Conservation (phyloP, 2,113 vertebrate genomes). For the Eublepharis macularius region DNA sequence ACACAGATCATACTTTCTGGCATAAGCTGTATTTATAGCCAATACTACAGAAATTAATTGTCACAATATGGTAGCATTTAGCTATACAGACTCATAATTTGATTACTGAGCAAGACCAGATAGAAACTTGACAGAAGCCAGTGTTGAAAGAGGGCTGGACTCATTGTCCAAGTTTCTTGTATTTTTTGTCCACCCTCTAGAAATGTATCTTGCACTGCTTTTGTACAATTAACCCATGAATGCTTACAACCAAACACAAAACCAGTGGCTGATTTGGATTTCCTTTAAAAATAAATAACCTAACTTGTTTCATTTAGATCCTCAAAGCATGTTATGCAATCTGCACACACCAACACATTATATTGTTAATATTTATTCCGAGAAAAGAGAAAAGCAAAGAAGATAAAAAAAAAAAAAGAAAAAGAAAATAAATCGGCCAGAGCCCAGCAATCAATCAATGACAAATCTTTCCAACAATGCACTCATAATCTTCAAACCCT, state of each 20-base stretch:
- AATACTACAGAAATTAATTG: not conserved
- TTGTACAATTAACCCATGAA: not conserved
- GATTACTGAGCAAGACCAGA: not conserved
- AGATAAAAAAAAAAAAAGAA: not conserved
- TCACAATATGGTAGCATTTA: constrained; percentile 15
- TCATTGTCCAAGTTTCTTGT: not conserved
- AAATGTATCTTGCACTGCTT: not conserved
- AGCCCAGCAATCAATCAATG: constrained; percentile 45
- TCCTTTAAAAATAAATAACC: not conserved
- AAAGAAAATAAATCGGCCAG: not conserved
- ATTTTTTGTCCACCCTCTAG: not conserved
- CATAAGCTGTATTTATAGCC: not conserved
- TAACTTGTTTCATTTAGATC: not conserved
- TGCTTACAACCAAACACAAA: not conserved
- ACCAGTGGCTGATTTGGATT: not conserved
- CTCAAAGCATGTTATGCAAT: not conserved
- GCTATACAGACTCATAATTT: constrained; percentile 1
- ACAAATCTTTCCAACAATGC: constrained; percentile 32
- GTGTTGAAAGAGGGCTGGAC: not conserved
- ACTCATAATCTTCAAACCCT: constrained; percentile 15
- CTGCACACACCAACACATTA: constrained; percentile 3
- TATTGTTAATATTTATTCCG: not conserved
- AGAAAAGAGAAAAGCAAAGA: not conserved
- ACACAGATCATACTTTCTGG: not conserved
- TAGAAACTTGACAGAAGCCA: not conserved